phyloP scores from a whole-genome alignment of 2,888 invertebrate species.

The Dinocampus coccinellae region DNA sequence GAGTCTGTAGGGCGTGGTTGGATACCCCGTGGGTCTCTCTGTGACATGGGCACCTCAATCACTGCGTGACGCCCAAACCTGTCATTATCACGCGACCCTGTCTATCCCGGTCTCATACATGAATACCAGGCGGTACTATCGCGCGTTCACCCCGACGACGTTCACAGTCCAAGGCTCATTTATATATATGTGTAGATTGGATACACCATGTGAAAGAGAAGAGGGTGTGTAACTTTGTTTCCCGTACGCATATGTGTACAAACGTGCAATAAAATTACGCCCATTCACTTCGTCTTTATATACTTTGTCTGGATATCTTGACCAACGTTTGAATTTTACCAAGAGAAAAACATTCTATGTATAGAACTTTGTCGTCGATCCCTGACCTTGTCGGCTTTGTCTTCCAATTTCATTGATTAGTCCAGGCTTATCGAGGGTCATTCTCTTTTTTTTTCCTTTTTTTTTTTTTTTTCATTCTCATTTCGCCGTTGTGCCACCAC shows the following conservation, averaged over 20 bases:
- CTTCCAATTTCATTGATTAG: conserved; percentile 69
- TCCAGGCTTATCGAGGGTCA: conserved; percentile 55
- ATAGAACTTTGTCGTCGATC: conserved; percentile 42
- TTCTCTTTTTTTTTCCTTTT: conserved; percentile 39
- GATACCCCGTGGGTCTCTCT: conserved; percentile 54
- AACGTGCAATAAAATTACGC: conserved; percentile 1
- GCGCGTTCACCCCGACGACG: background rate
- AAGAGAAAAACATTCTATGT: conserved; percentile 29
- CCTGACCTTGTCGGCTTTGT: conserved; percentile 59
- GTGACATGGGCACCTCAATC: conserved; percentile 66
- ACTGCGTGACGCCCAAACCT: conserved; percentile 64
- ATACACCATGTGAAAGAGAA: background rate
- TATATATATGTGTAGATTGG: conserved; percentile 1
- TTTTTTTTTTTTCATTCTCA: conserved; percentile 13
- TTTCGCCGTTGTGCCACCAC: conserved; percentile 27
- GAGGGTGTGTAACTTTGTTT: conserved; percentile 12
- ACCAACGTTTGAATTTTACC: conserved; percentile 1
- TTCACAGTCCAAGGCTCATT: conserved; percentile 15
- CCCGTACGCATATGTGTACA: background rate
- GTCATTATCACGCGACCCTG: conserved; percentile 68
- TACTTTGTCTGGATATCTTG: background rate
- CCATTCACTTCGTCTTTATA: conserved; percentile 17
- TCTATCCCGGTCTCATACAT: conserved; percentile 51
- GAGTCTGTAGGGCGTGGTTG: conserved; percentile 58
- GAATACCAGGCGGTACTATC: conserved; percentile 42